Evolutionary conservation across 1,140 invertebrate genomes (phyloP), one percentile per base, ranked within the genome.

Genomic region (Delia radicum): DNA sequence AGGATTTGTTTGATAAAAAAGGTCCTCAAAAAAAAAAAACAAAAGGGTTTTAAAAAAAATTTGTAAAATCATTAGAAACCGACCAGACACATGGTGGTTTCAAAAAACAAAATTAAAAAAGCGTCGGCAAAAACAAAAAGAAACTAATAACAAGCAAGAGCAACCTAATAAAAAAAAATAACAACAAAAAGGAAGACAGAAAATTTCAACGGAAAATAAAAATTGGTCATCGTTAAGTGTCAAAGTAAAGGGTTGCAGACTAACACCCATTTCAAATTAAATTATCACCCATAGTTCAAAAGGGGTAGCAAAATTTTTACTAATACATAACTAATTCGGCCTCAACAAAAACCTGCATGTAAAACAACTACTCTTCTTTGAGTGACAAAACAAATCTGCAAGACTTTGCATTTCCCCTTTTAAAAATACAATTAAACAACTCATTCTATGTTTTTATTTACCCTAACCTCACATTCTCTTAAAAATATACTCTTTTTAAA

Each of bases 41-140:
- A 65, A 65, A 65, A 65, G 62, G 62, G 62, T 65, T 65, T n/a
- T n/a, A 65, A 65, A 27, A 65, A 29, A 29, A 26, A 65, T 65
- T 65, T 27, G 62, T n/a, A 42, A 42, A 42, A 42, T 15, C 37
- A 15, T 10, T 42, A 42, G 37, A 42, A 33, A 13, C 3, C n/a
- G n/a, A 10, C 12, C 12, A 33, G 10, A 42, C 37, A 42, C 37
- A 42, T 42, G 37, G 37, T 42, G 12, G n/a, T 15, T 3, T 42
- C 12, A 42, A 1, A 10, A 1, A 13, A 65, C 15, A 65, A 6
- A 26, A 27, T 65, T 15, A 29, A 29, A 65, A 28, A 65, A 24
- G 62, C 62, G 62, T 27, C 62, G 62, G 26, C 62, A n/a, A 65
- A 65, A 65, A 65, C 26, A 65, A 65, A 65, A 65, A 65, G 29